These are phyloP conservation scores for Dipodomys stephensi DNA, from an alignment of 2,113 vertebrate genomes.

Conservation along the genomic window DNA sequence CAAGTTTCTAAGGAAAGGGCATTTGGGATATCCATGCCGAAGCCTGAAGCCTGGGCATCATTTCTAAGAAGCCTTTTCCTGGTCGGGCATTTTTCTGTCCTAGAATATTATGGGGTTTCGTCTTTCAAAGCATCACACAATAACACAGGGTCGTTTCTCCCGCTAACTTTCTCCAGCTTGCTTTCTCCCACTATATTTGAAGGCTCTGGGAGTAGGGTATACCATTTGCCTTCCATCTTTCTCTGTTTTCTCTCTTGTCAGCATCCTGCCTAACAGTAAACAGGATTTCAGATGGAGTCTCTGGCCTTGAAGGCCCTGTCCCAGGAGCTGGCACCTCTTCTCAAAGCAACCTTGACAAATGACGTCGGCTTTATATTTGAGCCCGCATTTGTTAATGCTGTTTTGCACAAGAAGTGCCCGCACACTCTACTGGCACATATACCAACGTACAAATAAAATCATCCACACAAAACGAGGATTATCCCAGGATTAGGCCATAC, in stretches of 20 bases:
- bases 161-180: background rate
- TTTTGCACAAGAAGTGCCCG: conserved; percentile 15
- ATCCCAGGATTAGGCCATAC: background rate
- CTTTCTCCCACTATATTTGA: background rate
- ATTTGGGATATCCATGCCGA: background rate
- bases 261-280: background rate
- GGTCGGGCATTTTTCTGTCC: background rate
- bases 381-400: conserved; percentile 45
- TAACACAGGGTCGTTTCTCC: background rate
- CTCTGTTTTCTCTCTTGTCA: background rate
- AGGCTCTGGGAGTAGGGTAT: background rate
- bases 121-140: background rate
- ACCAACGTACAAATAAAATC: background rate
- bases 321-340: conserved; percentile 43
- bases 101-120: background rate
- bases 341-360: conserved; percentile 60
- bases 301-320: background rate
- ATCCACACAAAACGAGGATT: background rate
- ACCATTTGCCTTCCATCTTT: background rate
- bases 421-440: background rate
- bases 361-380: conserved; percentile 40
- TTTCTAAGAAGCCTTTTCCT: background rate
- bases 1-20: background rate
- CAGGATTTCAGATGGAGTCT: background rate
- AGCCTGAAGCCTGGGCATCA: background rate